A percentile compares a stretch with the other conserved stretches of the same genome.
Conservation (phyloP, 2,888 invertebrate genomes). For the Chesias legatella region DNA sequence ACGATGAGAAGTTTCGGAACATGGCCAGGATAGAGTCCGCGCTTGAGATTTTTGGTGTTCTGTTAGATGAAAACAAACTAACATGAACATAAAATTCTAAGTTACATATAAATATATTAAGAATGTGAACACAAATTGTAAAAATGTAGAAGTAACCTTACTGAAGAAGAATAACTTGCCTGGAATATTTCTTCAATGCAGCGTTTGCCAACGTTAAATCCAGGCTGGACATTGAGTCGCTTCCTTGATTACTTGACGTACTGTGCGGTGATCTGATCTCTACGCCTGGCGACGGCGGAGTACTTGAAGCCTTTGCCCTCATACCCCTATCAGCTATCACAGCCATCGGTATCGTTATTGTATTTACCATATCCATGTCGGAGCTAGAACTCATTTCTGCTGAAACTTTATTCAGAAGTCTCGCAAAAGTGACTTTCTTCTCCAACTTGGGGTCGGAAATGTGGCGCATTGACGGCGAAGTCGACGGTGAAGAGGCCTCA, state of each 20-base stretch:
- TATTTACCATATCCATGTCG: constrained; percentile 82
- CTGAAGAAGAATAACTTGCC: constrained; percentile 36
- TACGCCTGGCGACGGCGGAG: constrained; percentile 84
- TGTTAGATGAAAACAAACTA: constrained; percentile 39
- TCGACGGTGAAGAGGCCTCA: constrained; percentile 72
- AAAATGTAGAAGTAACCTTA: no score
- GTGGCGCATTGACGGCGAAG: constrained; percentile 79
- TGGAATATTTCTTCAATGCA: constrained; percentile 79
- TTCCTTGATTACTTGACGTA: constrained; percentile 87
- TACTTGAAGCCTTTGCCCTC: constrained; percentile 68
- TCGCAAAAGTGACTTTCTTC: constrained; percentile 89
- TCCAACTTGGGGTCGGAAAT: constrained; percentile 85
- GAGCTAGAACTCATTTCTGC: constrained; percentile 89
- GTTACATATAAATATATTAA: background rate
- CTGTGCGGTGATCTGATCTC: constrained; percentile 83
- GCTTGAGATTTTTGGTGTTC: constrained; percentile 84
- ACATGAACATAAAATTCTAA: constrained; percentile 1
- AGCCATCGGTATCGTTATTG: constrained; percentile 73
- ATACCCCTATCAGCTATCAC: constrained; percentile 64
- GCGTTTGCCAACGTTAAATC: constrained; percentile 83
- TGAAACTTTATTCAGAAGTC: constrained; percentile 86
- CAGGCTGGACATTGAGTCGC: constrained; percentile 87
- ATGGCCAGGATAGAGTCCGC: constrained; percentile 90
- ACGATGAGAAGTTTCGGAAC: constrained; percentile 87
- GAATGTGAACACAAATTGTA: no score